phyloP scores from a whole-genome alignment of 2,888 invertebrate species.

The Aphidius colemani region DNA sequence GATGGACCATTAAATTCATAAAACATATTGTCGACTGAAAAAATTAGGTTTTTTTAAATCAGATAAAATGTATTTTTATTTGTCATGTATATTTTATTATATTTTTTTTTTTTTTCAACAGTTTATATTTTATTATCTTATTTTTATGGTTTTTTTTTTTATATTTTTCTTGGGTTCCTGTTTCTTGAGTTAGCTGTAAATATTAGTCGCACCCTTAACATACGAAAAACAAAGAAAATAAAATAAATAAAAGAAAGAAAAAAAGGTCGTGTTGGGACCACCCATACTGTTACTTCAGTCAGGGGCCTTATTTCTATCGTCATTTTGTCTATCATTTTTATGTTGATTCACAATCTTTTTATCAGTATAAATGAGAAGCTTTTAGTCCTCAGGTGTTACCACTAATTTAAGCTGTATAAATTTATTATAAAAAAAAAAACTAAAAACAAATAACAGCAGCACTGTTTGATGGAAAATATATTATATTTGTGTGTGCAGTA shows the following conservation, averaged over 20 bases:
- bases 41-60: constrained; percentile 51
- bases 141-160: constrained; percentile 16
- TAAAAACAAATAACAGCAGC: no score
- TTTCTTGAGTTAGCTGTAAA: constrained; percentile 47
- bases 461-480: no score
- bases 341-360: constrained; percentile 11
- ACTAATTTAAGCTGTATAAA: constrained; percentile 25
- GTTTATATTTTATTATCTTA: constrained; percentile 4
- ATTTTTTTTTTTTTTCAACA: not conserved
- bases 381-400: constrained; percentile 24
- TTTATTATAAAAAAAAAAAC: not conserved
- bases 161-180: constrained; percentile 13
- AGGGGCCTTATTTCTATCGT: constrained; percentile 15
- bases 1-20: no score
- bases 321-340: no score
- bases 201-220: constrained; percentile 32
- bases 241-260: constrained; percentile 4
- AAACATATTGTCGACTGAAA: constrained; percentile 24
- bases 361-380: constrained; percentile 17
- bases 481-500: no score
- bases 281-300: constrained; percentile 43
- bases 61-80: constrained; percentile 41
- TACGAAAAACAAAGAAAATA: not conserved
- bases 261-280: constrained; percentile 45
- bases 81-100: no score